phyloP scores from a whole-genome alignment of 2,888 invertebrate genomes.

The Apodemia zela region DNA sequence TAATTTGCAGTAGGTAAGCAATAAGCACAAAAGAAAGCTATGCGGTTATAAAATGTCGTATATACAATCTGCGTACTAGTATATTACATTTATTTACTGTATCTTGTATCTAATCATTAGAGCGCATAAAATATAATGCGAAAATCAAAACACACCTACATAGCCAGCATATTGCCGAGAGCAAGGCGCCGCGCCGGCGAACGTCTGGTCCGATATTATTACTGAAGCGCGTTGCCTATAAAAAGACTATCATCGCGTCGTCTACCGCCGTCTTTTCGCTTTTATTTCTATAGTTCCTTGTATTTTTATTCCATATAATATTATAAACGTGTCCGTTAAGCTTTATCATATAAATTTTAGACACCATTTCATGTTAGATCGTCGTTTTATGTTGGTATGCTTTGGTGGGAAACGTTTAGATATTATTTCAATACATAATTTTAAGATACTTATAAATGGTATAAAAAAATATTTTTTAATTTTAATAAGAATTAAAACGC shows the following conservation, averaged over 20 bases:
- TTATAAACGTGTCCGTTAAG: background rate
- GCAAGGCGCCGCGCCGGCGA: conserved; percentile 32
- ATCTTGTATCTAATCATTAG: conserved; percentile 7
- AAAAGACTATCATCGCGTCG: conserved; percentile 55
- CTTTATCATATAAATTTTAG: background rate
- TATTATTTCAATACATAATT: too few relatives aligned
- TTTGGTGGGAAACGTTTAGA: too few relatives aligned
- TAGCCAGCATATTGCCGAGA: conserved; percentile 21
- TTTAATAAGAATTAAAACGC: too few relatives aligned
- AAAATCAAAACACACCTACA: conserved; percentile 17
- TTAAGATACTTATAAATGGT: too few relatives aligned
- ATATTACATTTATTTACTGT: background rate
- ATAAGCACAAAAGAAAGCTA: too few relatives aligned
- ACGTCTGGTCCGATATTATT: conserved; percentile 60
- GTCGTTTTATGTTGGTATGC: too few relatives aligned
- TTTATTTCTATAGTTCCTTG: conserved; percentile 30
- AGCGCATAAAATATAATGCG: conserved; percentile 11
- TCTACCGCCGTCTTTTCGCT: conserved; percentile 57
- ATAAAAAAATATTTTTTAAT: too few relatives aligned
- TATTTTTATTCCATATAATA: conserved; percentile 21
- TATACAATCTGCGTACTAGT: too few relatives aligned
- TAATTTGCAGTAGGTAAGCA: too few relatives aligned
- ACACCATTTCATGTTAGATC: background rate
- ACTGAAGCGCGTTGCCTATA: conserved; percentile 52
- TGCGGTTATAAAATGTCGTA: too few relatives aligned